phyloP scores from a whole-genome alignment of 2,113 vertebrate species.

The Psephotus haematonotus region DNA sequence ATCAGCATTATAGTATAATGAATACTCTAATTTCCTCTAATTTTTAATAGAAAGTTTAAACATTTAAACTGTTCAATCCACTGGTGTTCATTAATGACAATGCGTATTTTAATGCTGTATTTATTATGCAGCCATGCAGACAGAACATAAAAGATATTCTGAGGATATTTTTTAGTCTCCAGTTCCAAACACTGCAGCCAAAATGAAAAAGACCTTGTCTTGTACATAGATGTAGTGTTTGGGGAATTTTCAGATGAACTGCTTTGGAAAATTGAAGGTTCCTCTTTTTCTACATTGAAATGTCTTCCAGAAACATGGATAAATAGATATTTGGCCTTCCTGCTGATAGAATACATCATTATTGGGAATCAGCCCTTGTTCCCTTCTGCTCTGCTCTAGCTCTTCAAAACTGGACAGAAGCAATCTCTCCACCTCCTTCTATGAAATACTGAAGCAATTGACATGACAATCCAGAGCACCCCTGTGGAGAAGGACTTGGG shows the following conservation, averaged over 20 bases:
- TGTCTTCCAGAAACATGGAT: neutral
- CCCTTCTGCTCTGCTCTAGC: neutral
- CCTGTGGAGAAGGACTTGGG: no score
- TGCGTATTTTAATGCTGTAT: conserved; percentile 49
- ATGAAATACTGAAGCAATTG: neutral
- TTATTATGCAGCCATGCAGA: conserved; percentile 43
- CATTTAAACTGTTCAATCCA: conserved; percentile 54
- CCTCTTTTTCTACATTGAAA: neutral
- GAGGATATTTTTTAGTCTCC: neutral
- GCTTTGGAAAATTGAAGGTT: neutral
- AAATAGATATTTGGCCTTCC: neutral
- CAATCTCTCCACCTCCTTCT: neutral
- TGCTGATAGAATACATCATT: neutral
- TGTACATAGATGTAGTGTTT: neutral
- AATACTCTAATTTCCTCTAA: conserved; percentile 53
- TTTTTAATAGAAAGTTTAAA: conserved; percentile 69
- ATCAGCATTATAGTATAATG: conserved; percentile 53
- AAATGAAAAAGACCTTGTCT: neutral
- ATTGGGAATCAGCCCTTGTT: neutral
- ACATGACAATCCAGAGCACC: neutral
- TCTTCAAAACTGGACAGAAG: neutral
- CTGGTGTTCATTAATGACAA: conserved; percentile 55
- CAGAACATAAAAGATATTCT: neutral
- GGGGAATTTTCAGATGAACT: neutral
- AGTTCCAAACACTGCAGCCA: neutral